Conservation (phyloP, 2,888 invertebrate species). For the Orthosia incerta region DNA sequence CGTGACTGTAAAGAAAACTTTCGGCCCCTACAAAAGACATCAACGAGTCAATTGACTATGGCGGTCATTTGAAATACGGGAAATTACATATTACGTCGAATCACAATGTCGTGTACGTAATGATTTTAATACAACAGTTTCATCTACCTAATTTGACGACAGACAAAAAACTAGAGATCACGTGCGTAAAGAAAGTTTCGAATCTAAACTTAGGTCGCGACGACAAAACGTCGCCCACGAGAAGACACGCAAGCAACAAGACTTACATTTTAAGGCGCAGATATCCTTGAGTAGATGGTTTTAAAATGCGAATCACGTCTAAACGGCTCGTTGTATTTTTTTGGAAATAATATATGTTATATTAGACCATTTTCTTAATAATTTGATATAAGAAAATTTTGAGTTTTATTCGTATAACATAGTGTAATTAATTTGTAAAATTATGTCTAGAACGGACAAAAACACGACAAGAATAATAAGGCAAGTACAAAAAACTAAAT, state of each 20-base stretch:
- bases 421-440: too few relatives aligned
- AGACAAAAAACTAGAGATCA: conserved; percentile 24
- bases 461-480: too few relatives aligned
- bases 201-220: conserved; percentile 32
- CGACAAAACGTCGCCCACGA: conserved; percentile 36
- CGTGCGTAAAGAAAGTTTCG: conserved; percentile 38
- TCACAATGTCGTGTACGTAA: conserved; percentile 6
- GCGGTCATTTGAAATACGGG: neutral
- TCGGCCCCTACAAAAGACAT: conserved; percentile 70
- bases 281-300: too few relatives aligned
- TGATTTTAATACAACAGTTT: conserved; percentile 8
- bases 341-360: too few relatives aligned
- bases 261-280: conserved; percentile 29
- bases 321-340: too few relatives aligned
- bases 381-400: too few relatives aligned
- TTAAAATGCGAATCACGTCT: too few relatives aligned
- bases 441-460: too few relatives aligned
- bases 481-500: too few relatives aligned
- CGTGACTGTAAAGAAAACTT: conserved; percentile 2
- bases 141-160: conserved; percentile 3
- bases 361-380: too few relatives aligned
- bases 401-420: too few relatives aligned
- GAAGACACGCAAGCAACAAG: conserved; percentile 41
- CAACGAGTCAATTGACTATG: conserved; percentile 64
- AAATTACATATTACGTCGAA: conserved; percentile 19